Evolutionary conservation across 2,888 invertebrate species (phyloP).

Genomic region (Blastobasis adustella): DNA sequence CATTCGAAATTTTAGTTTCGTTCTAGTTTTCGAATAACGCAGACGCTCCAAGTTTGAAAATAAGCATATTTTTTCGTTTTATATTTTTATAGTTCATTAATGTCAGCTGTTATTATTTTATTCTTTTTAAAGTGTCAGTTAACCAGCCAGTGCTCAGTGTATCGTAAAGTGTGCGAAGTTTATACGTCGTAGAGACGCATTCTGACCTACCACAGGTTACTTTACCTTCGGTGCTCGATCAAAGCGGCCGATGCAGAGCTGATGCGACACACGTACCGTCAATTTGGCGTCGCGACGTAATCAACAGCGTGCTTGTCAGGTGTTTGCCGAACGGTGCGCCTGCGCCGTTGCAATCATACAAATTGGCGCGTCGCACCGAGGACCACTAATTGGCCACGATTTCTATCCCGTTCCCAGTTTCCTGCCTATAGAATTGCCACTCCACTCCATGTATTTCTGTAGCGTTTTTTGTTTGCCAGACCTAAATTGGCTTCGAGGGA

Average conservation of each 20-base stretch:
- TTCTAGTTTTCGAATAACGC: conserved; percentile 37
- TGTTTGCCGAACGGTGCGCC: conserved; percentile 10
- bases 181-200: conserved; percentile 18
- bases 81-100: too few relatives aligned
- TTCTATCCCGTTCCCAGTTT: neutral
- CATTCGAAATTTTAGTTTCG: conserved; percentile 40
- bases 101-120: neutral
- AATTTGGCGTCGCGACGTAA: conserved; percentile 43
- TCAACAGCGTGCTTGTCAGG: conserved; percentile 12
- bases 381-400: neutral
- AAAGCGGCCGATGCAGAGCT: conserved; percentile 40
- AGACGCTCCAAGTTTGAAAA: conserved; percentile 35
- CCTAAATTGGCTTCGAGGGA: neutral
- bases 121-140: neutral
- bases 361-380: neutral
- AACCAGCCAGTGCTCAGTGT: neutral
- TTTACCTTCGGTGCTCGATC: conserved; percentile 40
- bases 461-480: conserved; percentile 1
- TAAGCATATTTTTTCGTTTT: too few relatives aligned
- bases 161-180: conserved; percentile 9
- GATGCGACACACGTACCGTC: conserved; percentile 55
- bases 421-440: neutral
- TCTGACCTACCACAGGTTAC: conserved; percentile 59
- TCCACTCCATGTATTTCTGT: neutral
- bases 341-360: conserved; percentile 4